Base-by-base conservation (phyloP, 2,797 vertebrate genomes). In the Leontopithecus rosalia region DNA sequence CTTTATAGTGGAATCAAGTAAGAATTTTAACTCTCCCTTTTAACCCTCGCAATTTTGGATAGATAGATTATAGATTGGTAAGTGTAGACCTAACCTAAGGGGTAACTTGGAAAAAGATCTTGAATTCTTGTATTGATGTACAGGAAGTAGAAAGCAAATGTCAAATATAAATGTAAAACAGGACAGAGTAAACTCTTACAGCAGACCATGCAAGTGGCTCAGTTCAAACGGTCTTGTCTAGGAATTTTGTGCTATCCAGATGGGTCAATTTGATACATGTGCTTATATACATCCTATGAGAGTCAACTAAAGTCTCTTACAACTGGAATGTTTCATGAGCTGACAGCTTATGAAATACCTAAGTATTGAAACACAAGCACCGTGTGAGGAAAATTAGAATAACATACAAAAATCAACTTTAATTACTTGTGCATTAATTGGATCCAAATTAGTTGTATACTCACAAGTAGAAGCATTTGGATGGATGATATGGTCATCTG, bases 231-330 rank as follows among this genome's bases (percentile, higher is more conserved):
- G 73, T 55, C 94, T 97, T 97, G 97, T 97, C 97, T 97, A 96
- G 94, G 96, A 97, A 97, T 97, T 97, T 96, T 97, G 97, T 96
- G 96, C 97, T 98, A 76, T 97, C 97, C 97, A 98, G 97, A 98
- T 98, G 97, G 97, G 94, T 98, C 98, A 97, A 95, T 92, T 96
- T 98, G 96, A 98, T 98, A 94, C 97, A 96, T 97, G 88, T 50
- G 92, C 87, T 95, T 97, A 97, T 95, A 98, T 96, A 97, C 97
- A 98, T 93, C 96, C 96, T 97, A 97, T 17, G 2, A 96, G 94
- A 97, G 84, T 97, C 95, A 96, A 96, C 91, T 89, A 79, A 96
- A 97, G 96, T 93, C 96, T 91, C 91, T 97, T 84, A 96, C 96
- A 97, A 95, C 98, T 98, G 98, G 98, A 97, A 97, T 89, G 46